Percentiles rank a stretch among this genome's conserved stretches.
Evolutionary conservation across 2,113 vertebrate species (phyloP).

Genomic region (Zapus hudsonius): DNA sequence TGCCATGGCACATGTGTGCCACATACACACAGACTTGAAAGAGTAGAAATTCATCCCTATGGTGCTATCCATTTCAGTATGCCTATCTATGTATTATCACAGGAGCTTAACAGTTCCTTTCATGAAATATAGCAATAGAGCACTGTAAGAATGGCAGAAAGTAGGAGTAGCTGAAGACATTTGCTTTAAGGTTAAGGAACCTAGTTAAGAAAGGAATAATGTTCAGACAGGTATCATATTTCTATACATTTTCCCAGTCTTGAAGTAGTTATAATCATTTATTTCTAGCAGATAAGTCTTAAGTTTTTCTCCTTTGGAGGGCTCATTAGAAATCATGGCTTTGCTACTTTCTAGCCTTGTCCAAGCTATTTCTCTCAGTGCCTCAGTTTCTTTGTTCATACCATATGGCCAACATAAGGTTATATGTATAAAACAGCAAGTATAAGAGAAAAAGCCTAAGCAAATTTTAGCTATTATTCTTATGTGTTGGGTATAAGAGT

Average conservation of each 20-base stretch:
- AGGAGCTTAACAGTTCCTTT: neutral
- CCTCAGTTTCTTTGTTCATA: neutral
- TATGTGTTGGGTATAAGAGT: neutral
- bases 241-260: neutral
- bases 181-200: neutral
- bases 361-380: conserved; percentile 6
- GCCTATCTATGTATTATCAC: neutral
- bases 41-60: conserved; percentile 18
- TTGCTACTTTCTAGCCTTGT: neutral
- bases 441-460: neutral
- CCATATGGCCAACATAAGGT: neutral
- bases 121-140: neutral
- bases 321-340: conserved; percentile 42
- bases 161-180: too few relatives aligned
- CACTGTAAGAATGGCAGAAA: neutral
- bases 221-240: neutral
- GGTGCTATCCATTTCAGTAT: conserved; percentile 27
- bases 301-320: conserved; percentile 11
- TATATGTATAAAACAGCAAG: neutral
- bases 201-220: conserved; percentile 13
- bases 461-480: conserved; percentile 21
- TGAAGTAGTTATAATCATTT: neutral
- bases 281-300: neutral
- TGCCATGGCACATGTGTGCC: too few relatives aligned
- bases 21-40: too few relatives aligned